A percentile compares a stretch with the other conserved stretches of the same genome.
Evolutionary conservation across 2,113 vertebrate genomes (phyloP).

Genomic region (Penelope pileata): DNA sequence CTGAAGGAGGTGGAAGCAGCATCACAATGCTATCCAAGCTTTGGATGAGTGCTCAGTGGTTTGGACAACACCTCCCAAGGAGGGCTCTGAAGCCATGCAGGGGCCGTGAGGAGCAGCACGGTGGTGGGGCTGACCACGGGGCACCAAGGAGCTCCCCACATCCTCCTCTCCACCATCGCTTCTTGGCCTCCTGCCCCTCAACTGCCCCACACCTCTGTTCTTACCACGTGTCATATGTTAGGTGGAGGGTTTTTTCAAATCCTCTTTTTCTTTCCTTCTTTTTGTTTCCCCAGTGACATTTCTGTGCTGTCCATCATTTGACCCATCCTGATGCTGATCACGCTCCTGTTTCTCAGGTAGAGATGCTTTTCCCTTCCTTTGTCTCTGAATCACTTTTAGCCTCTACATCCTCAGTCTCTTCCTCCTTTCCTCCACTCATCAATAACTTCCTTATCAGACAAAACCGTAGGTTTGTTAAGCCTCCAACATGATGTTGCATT

Average conservation of each 20-base stretch:
- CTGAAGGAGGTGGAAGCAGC: not conserved
- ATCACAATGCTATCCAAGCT: rapidly evolving
- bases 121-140: not conserved
- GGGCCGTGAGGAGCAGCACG: not conserved
- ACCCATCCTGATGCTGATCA: too few species aligned
- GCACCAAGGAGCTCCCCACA: not conserved
- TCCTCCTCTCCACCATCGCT: too few species aligned
- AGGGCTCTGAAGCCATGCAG: not conserved
- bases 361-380: rapidly evolving
- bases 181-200: not conserved
- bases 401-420: not conserved
- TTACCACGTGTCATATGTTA: not conserved
- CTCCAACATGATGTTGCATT: not conserved
- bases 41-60: not conserved
- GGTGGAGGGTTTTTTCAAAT: not conserved
- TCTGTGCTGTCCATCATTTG: not conserved
- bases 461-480: not conserved
- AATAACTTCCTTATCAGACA: not conserved
- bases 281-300: not conserved
- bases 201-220: not conserved
- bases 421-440: not conserved
- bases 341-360: rapidly evolving
- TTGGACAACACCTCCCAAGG: not conserved
- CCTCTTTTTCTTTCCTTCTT: not conserved
- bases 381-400: not conserved